Evolutionary conservation across 2,113 vertebrate genomes (phyloP), one percentile per base, ranked within the genome.

Genomic region (Albula goreensis): DNA sequence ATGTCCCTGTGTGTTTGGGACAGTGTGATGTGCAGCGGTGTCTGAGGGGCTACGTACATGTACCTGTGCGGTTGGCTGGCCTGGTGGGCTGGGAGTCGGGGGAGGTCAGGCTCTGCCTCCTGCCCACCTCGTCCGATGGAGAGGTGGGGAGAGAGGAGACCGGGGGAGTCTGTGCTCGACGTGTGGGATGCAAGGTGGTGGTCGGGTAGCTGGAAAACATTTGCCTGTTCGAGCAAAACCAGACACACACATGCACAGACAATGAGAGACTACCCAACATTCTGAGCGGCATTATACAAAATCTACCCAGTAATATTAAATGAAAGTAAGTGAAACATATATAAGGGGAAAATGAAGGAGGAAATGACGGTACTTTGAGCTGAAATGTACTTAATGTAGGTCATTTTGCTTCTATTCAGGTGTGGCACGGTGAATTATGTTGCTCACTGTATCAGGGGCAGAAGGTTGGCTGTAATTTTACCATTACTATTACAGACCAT

Each of bases 131-230:
- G 22, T 99, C 98, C 19, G 97, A 98, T 25, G 98, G 98, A 74
- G 98, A 99, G 0, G 98, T 99, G 10, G 98, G 98, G 50, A 99
- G 92, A 0, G 98, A 99, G 0, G 97, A 97, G 89, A 99, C 97
- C 0, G 98, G 98, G 52, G 98, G 98, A 41, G 98, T 99, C 93
- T 99, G 98, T 49, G 98, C 98, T 80, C 98, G 96, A 5, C 98
- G 96, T 25, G 96, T 95, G 0, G 98, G 97, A 84, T 96, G 95
- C 22, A 99, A 94, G 0, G 96, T 97, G 53, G 97, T 99, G 9
- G 98, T 99, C 3, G 98, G 98, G 83, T 99, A 99, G 92, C 98
- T 99, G 85, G 98, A 99, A 93, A 99, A 99, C 98, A 99, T 99
- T 97, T 99, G 98, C 91, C 98, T 99, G 95, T 84, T 79, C 85